Percentiles rank a stretch among this genome's conserved stretches.
These are phyloP conservation scores for Gymnocephalus cernua DNA, from an alignment of 2,113 vertebrate genomes.

Conservation along the genomic window DNA sequence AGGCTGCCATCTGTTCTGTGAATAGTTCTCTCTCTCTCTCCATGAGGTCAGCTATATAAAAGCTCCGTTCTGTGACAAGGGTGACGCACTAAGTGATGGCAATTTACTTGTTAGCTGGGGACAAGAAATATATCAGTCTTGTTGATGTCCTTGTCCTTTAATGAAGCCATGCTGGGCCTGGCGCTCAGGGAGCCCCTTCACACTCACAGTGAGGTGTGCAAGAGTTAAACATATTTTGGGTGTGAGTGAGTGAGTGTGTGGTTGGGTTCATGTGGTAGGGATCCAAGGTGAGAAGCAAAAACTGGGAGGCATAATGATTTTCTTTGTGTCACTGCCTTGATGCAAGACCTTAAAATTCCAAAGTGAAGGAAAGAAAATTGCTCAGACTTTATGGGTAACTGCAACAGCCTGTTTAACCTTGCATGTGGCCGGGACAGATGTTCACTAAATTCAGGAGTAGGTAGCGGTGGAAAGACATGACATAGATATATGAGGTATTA, in stretches of 20 bases:
- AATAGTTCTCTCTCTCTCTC: conserved; percentile 46
- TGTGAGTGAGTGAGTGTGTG: conserved; percentile 40
- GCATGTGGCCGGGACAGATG: conserved; percentile 55
- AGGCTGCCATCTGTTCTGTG: conserved; percentile 68
- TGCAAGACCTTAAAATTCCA: conserved; percentile 37
- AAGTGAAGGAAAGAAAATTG: conserved; percentile 48
- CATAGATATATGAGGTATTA: conserved; percentile 64
- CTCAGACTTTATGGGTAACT: conserved; percentile 29
- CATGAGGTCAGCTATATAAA: conserved; percentile 50
- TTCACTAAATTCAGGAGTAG: conserved; percentile 65
- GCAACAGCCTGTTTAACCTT: conserved; percentile 61
- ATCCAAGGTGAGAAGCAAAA: conserved; percentile 53
- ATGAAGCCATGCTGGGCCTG: conserved; percentile 33
- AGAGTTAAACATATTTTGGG: conserved; percentile 39
- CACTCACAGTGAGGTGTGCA: conserved; percentile 12
- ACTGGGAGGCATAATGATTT: conserved; percentile 61
- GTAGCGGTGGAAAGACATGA: conserved; percentile 54
- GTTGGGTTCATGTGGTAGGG: conserved; percentile 40
- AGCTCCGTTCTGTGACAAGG: conserved; percentile 42
- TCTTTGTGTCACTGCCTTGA: conserved; percentile 59
- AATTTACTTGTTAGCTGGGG: conserved; percentile 64
- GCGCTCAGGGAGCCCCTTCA: conserved; percentile 1
- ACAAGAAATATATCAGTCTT: conserved; percentile 62
- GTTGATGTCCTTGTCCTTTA: conserved; percentile 52
- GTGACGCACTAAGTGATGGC: conserved; percentile 55